A percentile compares a stretch with the other conserved stretches of the same genome.
phyloP scores from a whole-genome alignment of 2,113 vertebrate genomes.

The Microcebus lehilahytsara region DNA sequence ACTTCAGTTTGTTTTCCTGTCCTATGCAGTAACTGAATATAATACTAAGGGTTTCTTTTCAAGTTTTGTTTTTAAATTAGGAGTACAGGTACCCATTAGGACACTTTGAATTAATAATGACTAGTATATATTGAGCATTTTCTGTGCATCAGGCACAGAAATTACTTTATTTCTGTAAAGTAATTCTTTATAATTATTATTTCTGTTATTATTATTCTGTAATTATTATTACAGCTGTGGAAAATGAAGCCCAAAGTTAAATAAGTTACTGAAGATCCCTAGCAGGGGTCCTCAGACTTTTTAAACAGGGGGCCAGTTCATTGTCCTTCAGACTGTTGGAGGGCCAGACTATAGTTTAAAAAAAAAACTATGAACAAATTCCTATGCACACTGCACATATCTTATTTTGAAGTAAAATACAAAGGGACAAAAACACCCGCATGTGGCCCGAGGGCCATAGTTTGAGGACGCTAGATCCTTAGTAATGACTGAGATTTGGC shows the following conservation, averaged over 20 bases:
- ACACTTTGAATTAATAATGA: slow-evolving; percentile 7
- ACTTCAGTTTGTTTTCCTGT: background rate
- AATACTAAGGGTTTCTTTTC: background rate
- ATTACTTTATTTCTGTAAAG: too few relatives aligned
- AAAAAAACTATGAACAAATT: too few relatives aligned
- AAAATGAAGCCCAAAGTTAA: background rate
- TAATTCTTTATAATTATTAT: background rate
- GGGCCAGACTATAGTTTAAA: too few relatives aligned
- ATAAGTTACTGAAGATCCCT: background rate
- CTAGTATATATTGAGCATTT: background rate
- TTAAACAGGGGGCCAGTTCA: too few relatives aligned
- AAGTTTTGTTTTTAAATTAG: background rate
- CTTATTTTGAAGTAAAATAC: too few relatives aligned
- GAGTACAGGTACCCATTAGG: background rate
- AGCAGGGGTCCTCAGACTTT: too few relatives aligned
- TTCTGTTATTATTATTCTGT: background rate
- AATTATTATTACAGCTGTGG: background rate
- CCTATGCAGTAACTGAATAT: background rate
- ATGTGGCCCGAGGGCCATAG: too few relatives aligned
- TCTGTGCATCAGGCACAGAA: background rate
- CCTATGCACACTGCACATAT: too few relatives aligned
- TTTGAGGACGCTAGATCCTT: too few relatives aligned
- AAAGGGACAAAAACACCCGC: too few relatives aligned
- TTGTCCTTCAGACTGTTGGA: too few relatives aligned
- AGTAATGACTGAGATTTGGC: background rate